Percentiles rank a stretch among this genome's conserved stretches.
Evolutionary conservation across 2,888 invertebrate genomes (phyloP).

Genomic region (Drosophila affinis): DNA sequence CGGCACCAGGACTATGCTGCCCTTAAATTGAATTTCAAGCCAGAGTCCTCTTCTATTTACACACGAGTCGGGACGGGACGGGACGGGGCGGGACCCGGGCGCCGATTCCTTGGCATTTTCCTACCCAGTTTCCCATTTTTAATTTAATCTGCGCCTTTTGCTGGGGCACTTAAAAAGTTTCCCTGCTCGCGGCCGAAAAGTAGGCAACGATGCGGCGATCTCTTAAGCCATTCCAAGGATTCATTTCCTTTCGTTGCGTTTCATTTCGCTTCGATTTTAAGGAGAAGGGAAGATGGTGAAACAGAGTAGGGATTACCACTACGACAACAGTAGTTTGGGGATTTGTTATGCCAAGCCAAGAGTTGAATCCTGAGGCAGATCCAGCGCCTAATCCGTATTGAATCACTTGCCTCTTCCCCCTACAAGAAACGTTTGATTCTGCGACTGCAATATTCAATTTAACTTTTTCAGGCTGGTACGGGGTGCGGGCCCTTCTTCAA

Average conservation of each 20-base stretch:
- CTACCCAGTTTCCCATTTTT: constrained; percentile 45
- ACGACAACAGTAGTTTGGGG: constrained; percentile 23
- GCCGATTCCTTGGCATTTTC: constrained; percentile 12
- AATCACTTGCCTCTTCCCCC: background rate
- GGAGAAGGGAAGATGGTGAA: constrained; percentile 17
- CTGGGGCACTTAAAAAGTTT: constrained; percentile 55
- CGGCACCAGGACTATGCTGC: constrained; percentile 19
- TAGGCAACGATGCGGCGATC: constrained; percentile 45
- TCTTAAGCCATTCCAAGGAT: constrained; percentile 49
- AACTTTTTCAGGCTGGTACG: constrained; percentile 40
- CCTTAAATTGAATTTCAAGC: constrained; percentile 67
- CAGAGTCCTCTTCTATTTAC: constrained; percentile 55
- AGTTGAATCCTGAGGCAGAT: constrained; percentile 26
- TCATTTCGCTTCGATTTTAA: constrained; percentile 22
- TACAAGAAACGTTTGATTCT: background rate
- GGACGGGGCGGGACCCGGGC: background rate
- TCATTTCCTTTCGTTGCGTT: background rate
- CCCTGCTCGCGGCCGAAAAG: constrained; percentile 29
- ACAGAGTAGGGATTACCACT: constrained; percentile 35
- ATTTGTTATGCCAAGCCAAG: constrained; percentile 28
- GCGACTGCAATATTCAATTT: constrained; percentile 57
- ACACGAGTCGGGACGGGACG: constrained; percentile 43
- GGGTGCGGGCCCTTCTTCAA: constrained; percentile 46
- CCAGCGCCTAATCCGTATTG: constrained; percentile 24
- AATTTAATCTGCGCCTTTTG: constrained; percentile 64